Conservation (phyloP, 2,797 vertebrate genomes). For the Xiphophorus birchmanni region DNA sequence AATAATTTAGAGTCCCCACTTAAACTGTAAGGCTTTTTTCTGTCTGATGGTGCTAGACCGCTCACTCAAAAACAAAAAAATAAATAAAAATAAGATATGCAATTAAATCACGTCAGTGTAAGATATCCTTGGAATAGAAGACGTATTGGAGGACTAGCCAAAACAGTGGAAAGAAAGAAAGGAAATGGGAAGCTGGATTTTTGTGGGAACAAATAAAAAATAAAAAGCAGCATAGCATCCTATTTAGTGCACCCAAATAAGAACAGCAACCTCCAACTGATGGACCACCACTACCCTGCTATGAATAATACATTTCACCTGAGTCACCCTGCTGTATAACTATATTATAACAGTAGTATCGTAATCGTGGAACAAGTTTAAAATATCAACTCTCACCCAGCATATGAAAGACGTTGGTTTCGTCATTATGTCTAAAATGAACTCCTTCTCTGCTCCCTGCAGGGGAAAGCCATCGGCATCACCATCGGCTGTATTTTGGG, state of each 20-base stretch:
- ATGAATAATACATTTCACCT: background rate
- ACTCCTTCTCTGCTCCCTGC: conserved; percentile 9
- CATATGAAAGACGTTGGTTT: background rate
- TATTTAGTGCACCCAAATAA: background rate
- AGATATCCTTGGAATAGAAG: background rate
- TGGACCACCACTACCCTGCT: background rate
- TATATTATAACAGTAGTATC: background rate
- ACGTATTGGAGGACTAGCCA: background rate
- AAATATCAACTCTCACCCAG: background rate
- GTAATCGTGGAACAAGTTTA: background rate
- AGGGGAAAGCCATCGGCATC: conserved; percentile 97
- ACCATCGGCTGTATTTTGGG: conserved; percentile 93
- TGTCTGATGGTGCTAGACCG: too few relatives aligned
- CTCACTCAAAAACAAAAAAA: too few relatives aligned
- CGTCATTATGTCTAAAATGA: background rate
- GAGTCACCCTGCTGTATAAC: background rate
- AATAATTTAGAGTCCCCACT: too few relatives aligned
- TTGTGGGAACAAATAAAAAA: background rate
- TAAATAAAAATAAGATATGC: too few relatives aligned
- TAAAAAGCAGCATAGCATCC: background rate
- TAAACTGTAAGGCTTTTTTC: too few relatives aligned
- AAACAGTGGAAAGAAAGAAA: background rate
- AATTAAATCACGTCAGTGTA: background rate
- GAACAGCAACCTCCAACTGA: background rate
- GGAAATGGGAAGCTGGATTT: background rate